Base-by-base conservation (phyloP, 2,888 invertebrate species). In the Aromia moschata region DNA sequence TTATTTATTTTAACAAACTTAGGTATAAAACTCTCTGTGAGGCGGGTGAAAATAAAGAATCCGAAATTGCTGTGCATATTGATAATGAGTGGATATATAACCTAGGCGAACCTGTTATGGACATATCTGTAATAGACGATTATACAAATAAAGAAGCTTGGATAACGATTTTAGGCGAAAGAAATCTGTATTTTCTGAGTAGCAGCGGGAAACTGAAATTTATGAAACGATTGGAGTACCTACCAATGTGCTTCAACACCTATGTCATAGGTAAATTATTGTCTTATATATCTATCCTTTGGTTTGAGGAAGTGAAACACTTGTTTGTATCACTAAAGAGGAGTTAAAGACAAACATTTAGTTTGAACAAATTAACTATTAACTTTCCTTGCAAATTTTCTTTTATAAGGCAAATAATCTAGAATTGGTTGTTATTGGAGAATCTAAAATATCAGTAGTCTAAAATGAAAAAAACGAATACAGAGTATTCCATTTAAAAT, bases 211-310 rank as follows among this genome's bases (percentile, higher is more conserved):
- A 88, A 52, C 81, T 96, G 69, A 89, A 89, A 72, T 94, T 89
- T 75, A 90, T 91, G 81, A 91, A 94, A 73, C 90, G 91, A 75
- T 85, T 96, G 63, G 94, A 96, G 72, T 96, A 88, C 81, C 88
- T 88, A 60, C 92, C 96, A 0, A 83, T 89, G 62, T 92, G 91
- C 74, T 91, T 91, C 76, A 83, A 84, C 71, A 85, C 89, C 5
- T 94, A 91, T 76, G 83, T 89, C 70, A 86, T 87, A 80, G 88
- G 89, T 89, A 80, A 82, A 25, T 3, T 25, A 7, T 25, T 25
- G n/a, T n/a, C n/a, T n/a, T n/a, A n/a, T n/a, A n/a, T n/a, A n/a
- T n/a, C n/a, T n/a, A n/a, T n/a, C n/a, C n/a, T n/a, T n/a, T n/a
- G n/a, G n/a, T n/a, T n/a, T n/a, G n/a, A n/a, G n/a, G n/a, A n/a